Base-by-base conservation (phyloP, 2,113 vertebrate species). In the Hippocampus abdominalis region DNA sequence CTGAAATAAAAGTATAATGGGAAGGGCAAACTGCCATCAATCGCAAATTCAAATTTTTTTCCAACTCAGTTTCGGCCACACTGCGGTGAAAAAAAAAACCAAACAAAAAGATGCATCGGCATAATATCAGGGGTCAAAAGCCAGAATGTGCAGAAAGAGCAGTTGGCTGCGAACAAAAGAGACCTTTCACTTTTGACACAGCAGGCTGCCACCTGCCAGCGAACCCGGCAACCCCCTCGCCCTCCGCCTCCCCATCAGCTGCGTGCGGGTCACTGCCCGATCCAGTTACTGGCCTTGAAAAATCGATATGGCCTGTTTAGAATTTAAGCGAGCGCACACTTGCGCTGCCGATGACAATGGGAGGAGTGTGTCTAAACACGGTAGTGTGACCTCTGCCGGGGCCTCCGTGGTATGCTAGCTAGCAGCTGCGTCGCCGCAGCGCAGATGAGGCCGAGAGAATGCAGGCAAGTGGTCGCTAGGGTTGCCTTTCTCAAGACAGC, bases 401-500 rank as follows among this genome's bases (percentile, higher is more conserved):
- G 80, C 66, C 71, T 66, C 71, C 70, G 54, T 66, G 70, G 70
- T 66, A 78, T 80, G 75, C 66, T 72, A 74, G 75, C 80, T 67
- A 72, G 85, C 88, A 89, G 87, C 88, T 86, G 88, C 79, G 77
- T 86, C 69, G 74, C 81, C 72, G 68, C 77, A 49, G 12, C 76
- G 71, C 86, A 84, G 77, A 85, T 81, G 79, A 87, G 68, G 79
- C 75, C 77, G 78, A 73, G 84, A 71, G 83, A 46, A 69, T 66
- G 76, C 29, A 66, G 66, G 69, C 88, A 89, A 89, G 82, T 90
- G 88, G 69, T 44, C 23, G 66, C 66, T 44, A 36, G 80, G 73
- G 40, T 89, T 86, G 78, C 71, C 82, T 90, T 88, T 88, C 84
- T 68, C 3, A 65, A 65, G 66, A 80, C 88, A 89, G 83, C 77